These are phyloP conservation scores for Entelurus aequoreus DNA, from an alignment of 2,113 vertebrate genomes.

Conservation along the genomic window DNA sequence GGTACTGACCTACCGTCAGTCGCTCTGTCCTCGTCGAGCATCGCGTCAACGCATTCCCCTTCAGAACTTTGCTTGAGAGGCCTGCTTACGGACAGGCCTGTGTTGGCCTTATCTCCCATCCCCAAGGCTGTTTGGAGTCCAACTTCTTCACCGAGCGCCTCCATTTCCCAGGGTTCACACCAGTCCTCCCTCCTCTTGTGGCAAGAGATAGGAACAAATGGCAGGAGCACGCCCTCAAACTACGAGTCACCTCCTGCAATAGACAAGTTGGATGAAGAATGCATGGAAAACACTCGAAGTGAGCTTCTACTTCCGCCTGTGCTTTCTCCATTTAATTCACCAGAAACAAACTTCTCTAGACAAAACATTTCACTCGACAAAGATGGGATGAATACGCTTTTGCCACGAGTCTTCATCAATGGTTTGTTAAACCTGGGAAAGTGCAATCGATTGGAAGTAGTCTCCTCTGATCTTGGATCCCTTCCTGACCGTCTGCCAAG, in stretches of 20 bases:
- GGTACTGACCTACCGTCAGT: not conserved
- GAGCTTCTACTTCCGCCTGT: slow-evolving; percentile 20
- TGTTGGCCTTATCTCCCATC: slow-evolving; percentile 20
- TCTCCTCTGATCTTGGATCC: not conserved
- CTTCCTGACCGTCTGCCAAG: not conserved
- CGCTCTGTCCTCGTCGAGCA: not conserved
- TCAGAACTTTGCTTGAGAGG: slow-evolving; percentile 16
- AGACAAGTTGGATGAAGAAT: not conserved
- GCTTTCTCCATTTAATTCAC: slow-evolving; percentile 46
- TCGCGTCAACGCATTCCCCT: slow-evolving; percentile 13
- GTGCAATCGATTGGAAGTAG: not conserved
- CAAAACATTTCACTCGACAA: not conserved
- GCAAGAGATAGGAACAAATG: slow-evolving; percentile 4
- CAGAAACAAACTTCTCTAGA: not conserved
- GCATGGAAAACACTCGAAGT: not conserved
- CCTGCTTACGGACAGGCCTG: slow-evolving; percentile 13
- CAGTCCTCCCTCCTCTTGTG: slow-evolving; percentile 16
- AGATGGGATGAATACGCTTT: too few relatives aligned
- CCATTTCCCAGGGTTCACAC: slow-evolving; percentile 13
- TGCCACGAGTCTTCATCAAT: not conserved
- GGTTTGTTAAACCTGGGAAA: not conserved
- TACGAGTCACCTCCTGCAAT: too few relatives aligned
- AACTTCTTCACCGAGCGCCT: slow-evolving; percentile 3
- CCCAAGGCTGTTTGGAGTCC: not conserved
- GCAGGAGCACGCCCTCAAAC: not conserved